Base-by-base conservation (phyloP, 2,113 vertebrate species). In the Athene noctua region DNA sequence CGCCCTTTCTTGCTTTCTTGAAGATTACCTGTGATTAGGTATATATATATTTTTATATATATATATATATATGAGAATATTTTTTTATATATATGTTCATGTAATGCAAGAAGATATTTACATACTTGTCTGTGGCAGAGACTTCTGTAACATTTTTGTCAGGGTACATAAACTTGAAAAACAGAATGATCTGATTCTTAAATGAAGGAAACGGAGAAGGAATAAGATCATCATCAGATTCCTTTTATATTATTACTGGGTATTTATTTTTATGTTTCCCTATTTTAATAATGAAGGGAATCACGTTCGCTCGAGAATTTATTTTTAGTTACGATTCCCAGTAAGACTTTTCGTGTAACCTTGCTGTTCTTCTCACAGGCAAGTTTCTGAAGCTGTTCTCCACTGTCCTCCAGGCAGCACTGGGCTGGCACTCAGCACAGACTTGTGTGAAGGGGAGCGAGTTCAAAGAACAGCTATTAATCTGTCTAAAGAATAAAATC, bases 401-500 rank as follows among this genome's bases (percentile, higher is more conserved):
- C 26, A 2, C 77, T 93, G 42, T 88, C 78, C 51, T 80, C 13
- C 66, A 86, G 68, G 67, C 70, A 93, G 68, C 74, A 70, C 32
- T 66, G 49, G 52, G 30, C 51, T 1, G 5, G 83, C 80, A 79
- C 38, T 96, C 66, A 36, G 70, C 66, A 78, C 54, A 71, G 55
- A 51, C 46, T 73, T 80, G 71, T 86, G 84, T 94, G 87, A 90
- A 93, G 87, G 91, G 66, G 79, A 91, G 57, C 36, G 80, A 85
- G 74, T 97, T 95, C 94, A 97, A 95, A 96, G 94, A 92, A 93
- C 74, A 81, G 57, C 92, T 90, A 12, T 94, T 97, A 96, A 97
- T 96, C 86, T 94, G 74, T 71, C 54, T 95, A 81, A 93, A 97
- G 97, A 97, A 97, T 97, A 95, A 97, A 96, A 96, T 94, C 92